Evolutionary conservation across 1,140 invertebrate species (phyloP).

Genomic region (Vanessa tameamea): DNA sequence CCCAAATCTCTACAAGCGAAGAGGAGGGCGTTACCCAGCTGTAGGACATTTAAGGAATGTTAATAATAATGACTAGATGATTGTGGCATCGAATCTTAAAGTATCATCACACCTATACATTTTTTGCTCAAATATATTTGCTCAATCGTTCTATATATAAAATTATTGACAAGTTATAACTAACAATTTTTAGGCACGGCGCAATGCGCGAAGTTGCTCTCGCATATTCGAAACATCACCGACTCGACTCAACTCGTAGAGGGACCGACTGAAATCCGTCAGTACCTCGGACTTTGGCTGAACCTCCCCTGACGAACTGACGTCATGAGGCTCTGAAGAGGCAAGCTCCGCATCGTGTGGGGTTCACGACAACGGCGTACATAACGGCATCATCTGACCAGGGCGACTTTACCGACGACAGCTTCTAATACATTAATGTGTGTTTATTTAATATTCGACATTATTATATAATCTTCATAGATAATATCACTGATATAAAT

Average conservation of each 20-base stretch:
- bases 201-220: conserved; percentile 88
- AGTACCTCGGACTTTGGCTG: conserved; percentile 81
- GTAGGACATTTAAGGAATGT: too few species aligned
- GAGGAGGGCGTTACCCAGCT: too few species aligned
- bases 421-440: neutral
- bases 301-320: conserved; percentile 30
- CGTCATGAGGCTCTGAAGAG: conserved; percentile 24
- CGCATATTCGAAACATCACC: conserved; percentile 83
- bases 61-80: too few species aligned
- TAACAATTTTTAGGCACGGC: conserved; percentile 84
- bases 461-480: conserved; percentile 12
- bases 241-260: conserved; percentile 83
- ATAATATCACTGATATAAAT: too few species aligned
- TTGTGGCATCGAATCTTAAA: too few species aligned
- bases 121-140: too few species aligned
- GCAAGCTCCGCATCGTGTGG: conserved; percentile 21
- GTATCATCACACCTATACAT: too few species aligned
- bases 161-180: too few species aligned
- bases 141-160: too few species aligned
- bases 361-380: conserved; percentile 18
- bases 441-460: neutral
- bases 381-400: conserved; percentile 17
- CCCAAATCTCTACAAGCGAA: too few species aligned
- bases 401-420: conserved; percentile 15
- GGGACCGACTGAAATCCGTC: conserved; percentile 83